Evolutionary conservation across 2,113 vertebrate species (phyloP).

Genomic region (Erythrocebus patas): DNA sequence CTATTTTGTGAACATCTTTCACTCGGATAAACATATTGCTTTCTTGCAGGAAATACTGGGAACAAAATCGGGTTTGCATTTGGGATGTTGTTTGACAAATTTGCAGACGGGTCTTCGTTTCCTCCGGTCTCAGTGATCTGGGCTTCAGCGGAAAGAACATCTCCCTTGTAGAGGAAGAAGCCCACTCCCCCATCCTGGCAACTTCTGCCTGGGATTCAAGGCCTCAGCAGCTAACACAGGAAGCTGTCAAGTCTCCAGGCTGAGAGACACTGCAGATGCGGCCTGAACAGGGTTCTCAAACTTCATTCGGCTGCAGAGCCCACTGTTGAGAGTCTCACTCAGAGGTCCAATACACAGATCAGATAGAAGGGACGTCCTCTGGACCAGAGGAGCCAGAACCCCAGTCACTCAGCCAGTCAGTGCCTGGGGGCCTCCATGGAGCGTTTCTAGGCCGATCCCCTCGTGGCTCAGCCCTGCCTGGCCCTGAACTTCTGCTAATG

Average conservation of each 20-base stretch:
- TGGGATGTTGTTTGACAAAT: neutral
- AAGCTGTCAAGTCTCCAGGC: neutral
- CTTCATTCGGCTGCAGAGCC: neutral
- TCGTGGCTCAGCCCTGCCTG: neutral
- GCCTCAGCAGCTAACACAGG: accelerated
- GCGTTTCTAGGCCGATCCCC: neutral
- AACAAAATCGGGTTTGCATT: constrained; percentile 47
- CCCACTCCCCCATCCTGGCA: neutral
- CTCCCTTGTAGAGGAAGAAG: neutral
- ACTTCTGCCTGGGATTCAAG: neutral
- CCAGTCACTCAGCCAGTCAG: neutral
- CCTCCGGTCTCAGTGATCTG: neutral
- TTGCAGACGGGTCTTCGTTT: neutral
- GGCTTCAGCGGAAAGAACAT: constrained; percentile 19
- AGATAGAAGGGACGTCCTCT: neutral
- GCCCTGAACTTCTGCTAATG: neutral
- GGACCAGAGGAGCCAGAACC: neutral
- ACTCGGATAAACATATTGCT: neutral
- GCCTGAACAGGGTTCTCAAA: neutral
- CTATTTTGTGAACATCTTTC: constrained; percentile 17
- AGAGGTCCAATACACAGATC: neutral
- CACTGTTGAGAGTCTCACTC: neutral
- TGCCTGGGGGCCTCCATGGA: neutral
- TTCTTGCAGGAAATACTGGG: constrained; percentile 39
- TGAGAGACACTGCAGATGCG: neutral